Conservation (phyloP, 2,888 invertebrate species). For the Liopterus haemorrhoidalis region DNA sequence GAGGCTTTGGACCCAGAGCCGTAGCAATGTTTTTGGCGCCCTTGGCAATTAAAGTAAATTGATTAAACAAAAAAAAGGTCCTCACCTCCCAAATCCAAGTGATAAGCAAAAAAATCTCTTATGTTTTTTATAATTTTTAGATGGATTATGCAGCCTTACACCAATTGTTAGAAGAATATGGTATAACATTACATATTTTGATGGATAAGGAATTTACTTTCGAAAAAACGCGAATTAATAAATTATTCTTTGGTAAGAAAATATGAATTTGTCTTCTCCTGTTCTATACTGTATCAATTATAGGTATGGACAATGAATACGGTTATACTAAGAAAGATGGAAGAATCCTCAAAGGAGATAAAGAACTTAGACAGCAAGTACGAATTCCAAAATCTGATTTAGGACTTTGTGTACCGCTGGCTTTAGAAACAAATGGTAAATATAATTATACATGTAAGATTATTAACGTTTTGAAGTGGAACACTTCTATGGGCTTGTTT, state of each 20-base stretch:
- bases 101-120: too few species aligned
- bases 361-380: conserved; percentile 64
- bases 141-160: conserved; percentile 77
- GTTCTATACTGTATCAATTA: conserved; percentile 24
- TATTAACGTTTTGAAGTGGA: too few species aligned
- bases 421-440: conserved; percentile 77
- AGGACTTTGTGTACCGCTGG: conserved; percentile 73
- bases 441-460: too few species aligned
- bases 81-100: too few species aligned
- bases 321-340: conserved; percentile 79
- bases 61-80: too few species aligned
- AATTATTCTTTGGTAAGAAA: conserved; percentile 67
- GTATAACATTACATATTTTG: conserved; percentile 73
- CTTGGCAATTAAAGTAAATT: too few species aligned
- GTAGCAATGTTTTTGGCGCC: too few species aligned
- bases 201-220: conserved; percentile 76
- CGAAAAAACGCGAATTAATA: conserved; percentile 64
- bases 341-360: conserved; percentile 62
- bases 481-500: too few species aligned
- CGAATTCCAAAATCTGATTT: conserved; percentile 68
- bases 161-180: conserved; percentile 74
- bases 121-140: too few species aligned
- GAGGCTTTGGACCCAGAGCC: conserved; percentile 7
- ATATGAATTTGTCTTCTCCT: conserved; percentile 17
- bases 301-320: conserved; percentile 67